Percentiles rank a stretch among this genome's conserved stretches.
phyloP scores from a whole-genome alignment of 2,797 vertebrate species.

The Petrocephalus sullivani region DNA sequence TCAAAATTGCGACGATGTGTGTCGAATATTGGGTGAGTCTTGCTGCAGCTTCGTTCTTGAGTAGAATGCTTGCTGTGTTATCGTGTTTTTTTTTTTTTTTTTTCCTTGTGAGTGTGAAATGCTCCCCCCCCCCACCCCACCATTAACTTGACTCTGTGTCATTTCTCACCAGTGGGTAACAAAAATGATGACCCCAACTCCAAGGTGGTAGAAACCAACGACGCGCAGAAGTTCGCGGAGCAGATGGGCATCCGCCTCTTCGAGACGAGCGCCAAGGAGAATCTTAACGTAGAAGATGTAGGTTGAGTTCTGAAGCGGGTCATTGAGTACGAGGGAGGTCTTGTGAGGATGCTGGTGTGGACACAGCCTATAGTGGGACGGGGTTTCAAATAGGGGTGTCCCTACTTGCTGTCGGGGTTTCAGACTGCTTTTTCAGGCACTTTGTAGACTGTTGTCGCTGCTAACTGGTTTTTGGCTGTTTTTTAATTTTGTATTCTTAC shows the following conservation, averaged over 20 bases:
- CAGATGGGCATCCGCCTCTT: constrained; percentile 98
- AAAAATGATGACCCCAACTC: constrained; percentile 96
- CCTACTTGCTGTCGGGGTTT: neutral
- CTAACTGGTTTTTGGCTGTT: neutral
- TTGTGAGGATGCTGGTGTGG: neutral
- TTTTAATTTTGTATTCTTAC: neutral
- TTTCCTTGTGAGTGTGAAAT: neutral
- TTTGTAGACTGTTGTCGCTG: neutral
- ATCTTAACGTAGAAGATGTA: constrained; percentile 96
- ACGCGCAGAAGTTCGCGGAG: constrained; percentile 95
- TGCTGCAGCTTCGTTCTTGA: neutral
- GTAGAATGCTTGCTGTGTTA: neutral
- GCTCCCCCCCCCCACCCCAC: too few relatives aligned
- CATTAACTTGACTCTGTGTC: neutral
- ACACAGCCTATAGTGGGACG: neutral
- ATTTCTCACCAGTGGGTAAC: constrained; percentile 79
- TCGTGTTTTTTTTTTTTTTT: neutral
- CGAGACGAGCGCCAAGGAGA: constrained; percentile 98
- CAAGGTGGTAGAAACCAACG: constrained; percentile 96
- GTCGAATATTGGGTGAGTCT: constrained; percentile 89
- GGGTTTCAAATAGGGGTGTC: neutral
- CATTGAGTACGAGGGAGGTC: neutral
- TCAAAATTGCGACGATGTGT: constrained; percentile 97
- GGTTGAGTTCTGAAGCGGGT: neutral
- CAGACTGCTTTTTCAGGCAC: neutral